phyloP scores from a whole-genome alignment of 2,888 invertebrate species.

The Loripinus fragilis region DNA sequence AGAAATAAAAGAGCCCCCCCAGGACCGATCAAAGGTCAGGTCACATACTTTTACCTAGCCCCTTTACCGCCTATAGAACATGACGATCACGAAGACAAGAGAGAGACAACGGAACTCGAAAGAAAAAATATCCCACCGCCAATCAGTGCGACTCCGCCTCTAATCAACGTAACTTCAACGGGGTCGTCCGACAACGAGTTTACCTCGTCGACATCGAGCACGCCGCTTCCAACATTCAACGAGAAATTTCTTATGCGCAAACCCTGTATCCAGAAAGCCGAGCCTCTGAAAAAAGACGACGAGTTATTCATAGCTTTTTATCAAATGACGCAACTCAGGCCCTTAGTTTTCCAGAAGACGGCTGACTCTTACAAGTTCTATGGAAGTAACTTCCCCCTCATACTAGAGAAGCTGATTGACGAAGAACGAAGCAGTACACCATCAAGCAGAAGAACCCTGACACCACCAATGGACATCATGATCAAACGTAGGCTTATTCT shows the following conservation, averaged over 20 bases:
- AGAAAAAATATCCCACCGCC: not conserved
- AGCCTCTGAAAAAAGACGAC: conserved; percentile 34
- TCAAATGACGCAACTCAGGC: conserved; percentile 41
- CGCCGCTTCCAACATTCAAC: conserved; percentile 33
- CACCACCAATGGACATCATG: conserved; percentile 43
- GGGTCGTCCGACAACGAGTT: conserved; percentile 13
- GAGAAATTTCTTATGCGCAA: conserved; percentile 36
- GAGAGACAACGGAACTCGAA: not conserved
- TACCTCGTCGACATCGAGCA: conserved; percentile 19
- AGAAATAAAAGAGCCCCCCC: not conserved
- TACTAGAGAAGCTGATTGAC: conserved; percentile 23
- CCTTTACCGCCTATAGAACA: not conserved
- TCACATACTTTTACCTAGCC: not conserved
- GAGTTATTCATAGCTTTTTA: conserved; percentile 31
- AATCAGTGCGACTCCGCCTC: too few species aligned
- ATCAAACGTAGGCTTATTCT: conserved; percentile 38
- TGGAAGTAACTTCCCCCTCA: conserved; percentile 39
- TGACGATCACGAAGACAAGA: not conserved
- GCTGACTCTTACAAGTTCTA: conserved; percentile 47
- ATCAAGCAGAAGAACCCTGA: conserved; percentile 22
- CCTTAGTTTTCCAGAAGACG: conserved; percentile 36
- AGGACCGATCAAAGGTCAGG: not conserved
- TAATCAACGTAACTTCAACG: too few species aligned
- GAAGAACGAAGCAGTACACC: conserved; percentile 34
- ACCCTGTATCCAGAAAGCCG: conserved; percentile 36